Percentiles rank a stretch among this genome's conserved stretches.
These are phyloP conservation scores for Busseola fusca DNA, from an alignment of 2,888 invertebrate species.

Conservation along the genomic window DNA sequence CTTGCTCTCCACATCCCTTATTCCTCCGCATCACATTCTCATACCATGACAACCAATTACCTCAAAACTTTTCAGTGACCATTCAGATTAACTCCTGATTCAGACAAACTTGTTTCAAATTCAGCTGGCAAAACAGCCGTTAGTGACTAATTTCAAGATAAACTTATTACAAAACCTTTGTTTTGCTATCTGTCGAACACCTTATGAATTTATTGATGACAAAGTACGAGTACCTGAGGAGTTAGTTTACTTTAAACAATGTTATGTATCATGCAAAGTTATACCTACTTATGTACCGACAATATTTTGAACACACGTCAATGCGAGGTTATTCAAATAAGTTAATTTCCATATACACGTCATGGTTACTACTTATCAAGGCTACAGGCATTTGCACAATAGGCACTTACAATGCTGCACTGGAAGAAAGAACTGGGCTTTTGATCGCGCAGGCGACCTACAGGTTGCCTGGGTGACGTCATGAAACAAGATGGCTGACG, in stretches of 20 bases:
- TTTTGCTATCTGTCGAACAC: constrained; percentile 27
- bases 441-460: constrained; percentile 21
- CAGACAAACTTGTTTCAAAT: constrained; percentile 16
- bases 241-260: constrained; percentile 16
- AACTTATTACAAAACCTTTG: constrained; percentile 20
- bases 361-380: constrained; percentile 65
- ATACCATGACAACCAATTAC: background rate
- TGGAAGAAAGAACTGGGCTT: constrained; percentile 43
- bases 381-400: constrained; percentile 52
- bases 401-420: constrained; percentile 34
- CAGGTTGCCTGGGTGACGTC: constrained; percentile 50
- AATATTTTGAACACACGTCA: constrained; percentile 35
- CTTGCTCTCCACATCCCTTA: background rate
- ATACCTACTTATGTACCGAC: constrained; percentile 10
- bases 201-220: constrained; percentile 18
- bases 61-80: background rate
- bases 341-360: constrained; percentile 68
- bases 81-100: background rate
- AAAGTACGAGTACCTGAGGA: constrained; percentile 1
- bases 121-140: background rate
- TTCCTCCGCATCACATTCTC: background rate
- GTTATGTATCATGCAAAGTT: constrained; percentile 17
- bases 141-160: constrained; percentile 32
- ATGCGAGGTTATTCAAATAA: constrained; percentile 60
- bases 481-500: constrained; percentile 49